phyloP scores from a whole-genome alignment of 2,113 vertebrate species.

The Murina feae region DNA sequence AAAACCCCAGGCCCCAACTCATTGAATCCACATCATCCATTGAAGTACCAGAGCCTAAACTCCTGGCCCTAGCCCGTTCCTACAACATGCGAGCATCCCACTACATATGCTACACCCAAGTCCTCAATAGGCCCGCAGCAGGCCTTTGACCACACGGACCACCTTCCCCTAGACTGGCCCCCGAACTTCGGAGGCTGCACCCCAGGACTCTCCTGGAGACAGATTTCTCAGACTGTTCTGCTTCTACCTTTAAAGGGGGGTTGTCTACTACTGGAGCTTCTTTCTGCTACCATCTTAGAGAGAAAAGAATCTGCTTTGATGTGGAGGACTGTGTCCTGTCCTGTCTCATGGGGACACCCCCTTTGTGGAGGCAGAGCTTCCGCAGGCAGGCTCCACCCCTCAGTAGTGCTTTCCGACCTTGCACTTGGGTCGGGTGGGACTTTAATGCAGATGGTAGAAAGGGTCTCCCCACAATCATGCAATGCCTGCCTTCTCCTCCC shows the following conservation, averaged over 20 bases:
- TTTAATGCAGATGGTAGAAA: not conserved
- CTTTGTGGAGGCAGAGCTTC: not conserved
- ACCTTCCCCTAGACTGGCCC: not conserved
- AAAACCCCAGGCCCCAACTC: not conserved
- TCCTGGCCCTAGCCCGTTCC: constrained; percentile 13
- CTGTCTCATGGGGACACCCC: not conserved
- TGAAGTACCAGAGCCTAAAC: not conserved
- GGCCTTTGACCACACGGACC: not conserved
- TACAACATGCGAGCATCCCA: constrained; percentile 55
- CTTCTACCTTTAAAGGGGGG: constrained; percentile 37
- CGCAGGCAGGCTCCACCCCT: not conserved
- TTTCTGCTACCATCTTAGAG: constrained; percentile 23
- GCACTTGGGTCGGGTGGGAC: not conserved
- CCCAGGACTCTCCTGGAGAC: not conserved
- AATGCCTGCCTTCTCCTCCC: not conserved
- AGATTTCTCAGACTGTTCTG: constrained; percentile 5
- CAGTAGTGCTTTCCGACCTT: not conserved
- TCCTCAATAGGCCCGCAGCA: not conserved
- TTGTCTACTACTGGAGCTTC: constrained; percentile 41
- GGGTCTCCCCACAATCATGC: not conserved
- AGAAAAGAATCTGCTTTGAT: not conserved
- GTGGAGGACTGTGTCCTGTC: not conserved
- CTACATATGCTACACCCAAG: constrained; percentile 32
- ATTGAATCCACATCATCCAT: constrained; percentile 6
- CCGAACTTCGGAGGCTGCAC: not conserved